Conservation (phyloP, 1,140 invertebrate genomes). For the Paramacrobiotus metropolitanus region DNA sequence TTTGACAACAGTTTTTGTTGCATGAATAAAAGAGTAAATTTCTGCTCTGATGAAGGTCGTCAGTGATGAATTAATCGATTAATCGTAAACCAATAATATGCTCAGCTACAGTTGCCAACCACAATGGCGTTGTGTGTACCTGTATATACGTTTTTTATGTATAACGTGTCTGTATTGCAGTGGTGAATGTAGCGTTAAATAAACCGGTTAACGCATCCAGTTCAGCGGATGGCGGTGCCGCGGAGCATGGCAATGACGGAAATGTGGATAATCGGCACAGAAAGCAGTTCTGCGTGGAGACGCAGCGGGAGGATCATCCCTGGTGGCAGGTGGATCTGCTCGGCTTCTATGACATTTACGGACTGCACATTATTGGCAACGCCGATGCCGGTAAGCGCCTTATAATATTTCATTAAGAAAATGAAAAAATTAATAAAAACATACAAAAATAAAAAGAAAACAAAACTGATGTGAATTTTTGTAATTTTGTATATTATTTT, state of each 20-base stretch:
- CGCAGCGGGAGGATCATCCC: not conserved
- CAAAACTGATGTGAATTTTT: too few species aligned
- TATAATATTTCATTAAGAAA: not conserved
- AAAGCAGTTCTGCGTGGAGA: constrained; percentile 1
- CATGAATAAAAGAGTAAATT: too few species aligned
- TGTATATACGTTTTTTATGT: not conserved
- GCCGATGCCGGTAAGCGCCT: not conserved
- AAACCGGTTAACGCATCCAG: not conserved
- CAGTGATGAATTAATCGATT: too few species aligned
- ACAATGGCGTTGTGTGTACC: not conserved
- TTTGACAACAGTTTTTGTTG: too few species aligned
- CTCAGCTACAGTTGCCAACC: too few species aligned
- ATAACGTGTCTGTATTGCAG: too few species aligned
- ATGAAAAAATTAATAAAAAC: too few species aligned
- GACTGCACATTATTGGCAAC: not conserved
- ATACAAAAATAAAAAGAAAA: too few species aligned
- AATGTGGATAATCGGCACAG: not conserved
- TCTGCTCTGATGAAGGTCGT: too few species aligned
- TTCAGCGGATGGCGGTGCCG: not conserved
- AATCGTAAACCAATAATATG: too few species aligned
- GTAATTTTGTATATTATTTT: too few species aligned
- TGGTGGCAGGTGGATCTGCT: constrained; percentile 2
- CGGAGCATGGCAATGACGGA: constrained; percentile 1
- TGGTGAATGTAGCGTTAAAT: not conserved
- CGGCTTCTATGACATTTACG: not conserved